Evolutionary conservation across 2,113 vertebrate species (phyloP).

Genomic region (Isichthys henryi): DNA sequence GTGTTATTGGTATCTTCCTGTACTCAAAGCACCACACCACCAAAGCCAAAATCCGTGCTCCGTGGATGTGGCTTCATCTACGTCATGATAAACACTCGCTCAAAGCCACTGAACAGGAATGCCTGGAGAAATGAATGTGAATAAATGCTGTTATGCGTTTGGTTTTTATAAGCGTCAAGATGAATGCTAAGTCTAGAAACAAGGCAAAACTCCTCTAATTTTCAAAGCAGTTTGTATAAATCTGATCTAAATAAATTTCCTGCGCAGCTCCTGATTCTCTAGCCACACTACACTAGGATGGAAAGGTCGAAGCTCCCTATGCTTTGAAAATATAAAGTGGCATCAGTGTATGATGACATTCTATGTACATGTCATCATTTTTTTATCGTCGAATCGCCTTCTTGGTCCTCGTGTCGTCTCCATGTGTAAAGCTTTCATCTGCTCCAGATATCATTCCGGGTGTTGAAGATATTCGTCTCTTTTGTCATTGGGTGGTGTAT

Average conservation of each 20-base stretch:
- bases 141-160: background rate
- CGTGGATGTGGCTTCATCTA: background rate
- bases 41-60: background rate
- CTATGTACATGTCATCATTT: background rate
- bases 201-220: background rate
- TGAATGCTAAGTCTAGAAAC: background rate
- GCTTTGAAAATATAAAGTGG: background rate
- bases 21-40: background rate
- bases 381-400: background rate
- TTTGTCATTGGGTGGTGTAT: background rate
- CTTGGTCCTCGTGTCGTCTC: background rate
- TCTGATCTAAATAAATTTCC: background rate
- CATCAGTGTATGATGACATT: background rate
- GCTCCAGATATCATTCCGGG: background rate
- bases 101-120: background rate
- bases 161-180: background rate
- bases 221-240: background rate
- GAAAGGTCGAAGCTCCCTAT: background rate
- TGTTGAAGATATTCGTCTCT: background rate
- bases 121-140: background rate
- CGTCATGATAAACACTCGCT: background rate
- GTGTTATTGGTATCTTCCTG: background rate
- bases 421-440: background rate
- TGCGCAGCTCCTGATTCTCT: background rate
- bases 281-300: background rate